Evolutionary conservation across 2,797 vertebrate species (phyloP).

Genomic region (Phalanger gymnotis): DNA sequence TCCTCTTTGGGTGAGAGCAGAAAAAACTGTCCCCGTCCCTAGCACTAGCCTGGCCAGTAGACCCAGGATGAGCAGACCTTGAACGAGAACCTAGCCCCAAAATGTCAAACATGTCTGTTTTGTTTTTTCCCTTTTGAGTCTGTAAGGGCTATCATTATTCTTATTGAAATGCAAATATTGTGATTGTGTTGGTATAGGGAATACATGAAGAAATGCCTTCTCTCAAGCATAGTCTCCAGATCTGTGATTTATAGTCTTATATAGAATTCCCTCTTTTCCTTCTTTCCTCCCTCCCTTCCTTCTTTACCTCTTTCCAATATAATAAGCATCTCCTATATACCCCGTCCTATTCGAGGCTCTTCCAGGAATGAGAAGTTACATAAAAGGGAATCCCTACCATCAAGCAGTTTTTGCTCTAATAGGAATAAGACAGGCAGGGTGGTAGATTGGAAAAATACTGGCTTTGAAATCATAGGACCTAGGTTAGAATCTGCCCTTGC

Average conservation of each 20-base stretch:
- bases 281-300: too few relatives aligned
- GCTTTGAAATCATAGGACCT: not conserved
- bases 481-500: not conserved
- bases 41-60: not conserved
- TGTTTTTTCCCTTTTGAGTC: not conserved
- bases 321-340: too few relatives aligned
- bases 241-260: not conserved
- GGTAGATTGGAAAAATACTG: not conserved
- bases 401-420: not conserved
- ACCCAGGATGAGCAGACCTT: constrained; percentile 46
- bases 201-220: not conserved
- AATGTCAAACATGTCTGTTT: not conserved
- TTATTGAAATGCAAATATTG: not conserved
- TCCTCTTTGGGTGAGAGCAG: not conserved
- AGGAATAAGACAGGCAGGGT: not conserved
- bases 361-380: not conserved
- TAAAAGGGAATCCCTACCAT: not conserved
- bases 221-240: not conserved
- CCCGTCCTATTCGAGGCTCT: not conserved
- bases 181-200: not conserved
- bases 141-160: not conserved
- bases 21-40: not conserved
- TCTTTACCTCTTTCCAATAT: not conserved
- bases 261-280: not conserved
- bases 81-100: constrained; percentile 11